Evolutionary conservation across 2,113 vertebrate species (phyloP).

Genomic region (Seriola quinqueradiata): DNA sequence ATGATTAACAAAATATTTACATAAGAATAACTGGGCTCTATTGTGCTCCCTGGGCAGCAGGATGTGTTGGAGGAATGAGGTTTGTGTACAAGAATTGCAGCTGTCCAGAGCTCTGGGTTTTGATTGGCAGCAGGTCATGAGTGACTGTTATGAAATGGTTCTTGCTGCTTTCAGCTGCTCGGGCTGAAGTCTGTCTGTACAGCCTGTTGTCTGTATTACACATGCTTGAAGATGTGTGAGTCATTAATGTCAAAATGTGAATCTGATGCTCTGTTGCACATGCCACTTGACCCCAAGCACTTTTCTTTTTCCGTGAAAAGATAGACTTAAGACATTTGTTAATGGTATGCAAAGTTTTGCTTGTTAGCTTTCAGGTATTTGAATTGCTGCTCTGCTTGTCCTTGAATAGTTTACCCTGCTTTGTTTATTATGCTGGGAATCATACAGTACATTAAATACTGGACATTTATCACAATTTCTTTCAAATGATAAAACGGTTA

Average conservation of each 20-base stretch:
- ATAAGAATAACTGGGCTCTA: conserved; percentile 47
- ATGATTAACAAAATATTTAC: conserved; percentile 76
- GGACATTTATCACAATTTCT: not conserved
- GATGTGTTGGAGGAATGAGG: conserved; percentile 63
- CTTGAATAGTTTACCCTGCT: not conserved
- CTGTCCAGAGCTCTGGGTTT: conserved; percentile 38
- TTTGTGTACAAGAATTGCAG: conserved; percentile 56
- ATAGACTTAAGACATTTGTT: not conserved
- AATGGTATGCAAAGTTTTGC: not conserved
- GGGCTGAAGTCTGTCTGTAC: not conserved
- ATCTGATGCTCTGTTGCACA: not conserved
- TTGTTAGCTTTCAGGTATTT: not conserved
- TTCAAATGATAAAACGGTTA: conserved; percentile 22
- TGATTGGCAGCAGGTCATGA: conserved; percentile 62
- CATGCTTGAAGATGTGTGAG: not conserved
- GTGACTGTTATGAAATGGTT: conserved; percentile 42
- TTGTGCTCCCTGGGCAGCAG: conserved; percentile 62
- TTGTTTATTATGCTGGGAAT: not conserved
- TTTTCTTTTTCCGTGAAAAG: not conserved
- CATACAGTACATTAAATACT: not conserved
- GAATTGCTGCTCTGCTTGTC: conserved; percentile 2
- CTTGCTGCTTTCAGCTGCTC: not conserved
- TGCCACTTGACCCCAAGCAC: not conserved
- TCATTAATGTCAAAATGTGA: not conserved
- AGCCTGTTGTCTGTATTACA: not conserved